phyloP scores from a whole-genome alignment of 2,113 vertebrate species.

The Stomatorhinus ivindoensis region DNA sequence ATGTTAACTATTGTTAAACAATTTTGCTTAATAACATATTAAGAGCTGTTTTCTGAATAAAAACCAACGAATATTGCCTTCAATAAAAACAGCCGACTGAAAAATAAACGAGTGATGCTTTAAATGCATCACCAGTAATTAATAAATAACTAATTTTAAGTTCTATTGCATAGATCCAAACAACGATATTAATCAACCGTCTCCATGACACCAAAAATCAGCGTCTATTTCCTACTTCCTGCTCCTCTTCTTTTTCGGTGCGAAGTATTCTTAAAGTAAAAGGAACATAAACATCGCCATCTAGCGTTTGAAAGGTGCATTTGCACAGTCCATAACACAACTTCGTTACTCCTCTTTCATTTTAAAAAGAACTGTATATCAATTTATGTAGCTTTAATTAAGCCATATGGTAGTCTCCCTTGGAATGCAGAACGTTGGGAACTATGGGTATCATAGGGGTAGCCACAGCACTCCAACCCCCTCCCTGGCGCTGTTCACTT shows the following conservation, averaged over 20 bases:
- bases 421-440: too few species aligned
- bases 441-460: too few species aligned
- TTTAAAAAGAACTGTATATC: not conserved
- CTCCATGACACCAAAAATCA: not conserved
- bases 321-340: not conserved
- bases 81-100: not conserved
- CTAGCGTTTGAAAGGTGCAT: not conserved
- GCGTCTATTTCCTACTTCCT: not conserved
- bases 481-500: too few species aligned
- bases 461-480: too few species aligned
- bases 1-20: not conserved
- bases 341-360: not conserved
- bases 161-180: not conserved
- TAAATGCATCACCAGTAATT: not conserved
- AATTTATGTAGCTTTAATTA: not conserved
- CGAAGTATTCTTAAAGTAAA: too few species aligned
- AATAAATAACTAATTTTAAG: not conserved
- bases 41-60: not conserved
- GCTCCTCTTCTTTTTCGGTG: not conserved
- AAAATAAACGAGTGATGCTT: not conserved
- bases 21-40: not conserved
- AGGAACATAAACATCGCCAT: not conserved
- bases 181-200: not conserved
- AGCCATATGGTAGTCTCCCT: too few species aligned
- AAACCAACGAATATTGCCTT: not conserved